A percentile compares a stretch with the other conserved stretches of the same genome.
phyloP scores from a whole-genome alignment of 1,140 invertebrate genomes.

The Laupala kohalensis region DNA sequence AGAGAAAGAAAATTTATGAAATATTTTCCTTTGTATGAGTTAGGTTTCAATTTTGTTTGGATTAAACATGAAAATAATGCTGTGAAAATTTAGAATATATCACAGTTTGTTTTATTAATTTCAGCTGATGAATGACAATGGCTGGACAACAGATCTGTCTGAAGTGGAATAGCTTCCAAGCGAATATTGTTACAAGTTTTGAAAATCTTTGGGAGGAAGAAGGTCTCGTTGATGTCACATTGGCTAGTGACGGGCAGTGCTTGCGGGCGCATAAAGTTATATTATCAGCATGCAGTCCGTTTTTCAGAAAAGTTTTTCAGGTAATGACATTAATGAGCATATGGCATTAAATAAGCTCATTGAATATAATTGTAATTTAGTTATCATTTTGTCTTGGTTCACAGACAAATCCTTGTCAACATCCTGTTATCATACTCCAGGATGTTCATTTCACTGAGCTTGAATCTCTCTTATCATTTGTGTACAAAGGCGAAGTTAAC shows the following conservation, averaged over 20 bases:
- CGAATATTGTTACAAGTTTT: constrained; percentile 45
- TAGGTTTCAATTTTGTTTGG: too few relatives aligned
- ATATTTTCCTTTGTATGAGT: too few relatives aligned
- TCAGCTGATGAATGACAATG: constrained; percentile 22
- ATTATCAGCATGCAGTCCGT: constrained; percentile 54
- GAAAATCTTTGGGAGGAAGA: constrained; percentile 49
- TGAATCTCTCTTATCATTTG: constrained; percentile 43
- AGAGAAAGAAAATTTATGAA: too few relatives aligned
- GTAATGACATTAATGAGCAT: constrained; percentile 23
- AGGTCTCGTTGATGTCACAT: constrained; percentile 52
- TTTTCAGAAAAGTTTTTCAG: constrained; percentile 53
- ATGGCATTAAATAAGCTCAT: neutral
- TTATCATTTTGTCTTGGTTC: constrained; percentile 22
- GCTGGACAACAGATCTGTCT: constrained; percentile 43
- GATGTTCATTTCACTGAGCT: constrained; percentile 46
- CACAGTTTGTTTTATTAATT: too few relatives aligned
- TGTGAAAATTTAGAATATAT: too few relatives aligned
- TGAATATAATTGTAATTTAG: neutral
- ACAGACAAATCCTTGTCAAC: constrained; percentile 48
- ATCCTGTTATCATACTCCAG: constrained; percentile 53
- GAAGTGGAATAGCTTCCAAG: constrained; percentile 52
- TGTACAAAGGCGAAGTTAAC: constrained; percentile 54
- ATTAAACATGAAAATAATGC: too few relatives aligned
- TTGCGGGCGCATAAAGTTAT: constrained; percentile 59
- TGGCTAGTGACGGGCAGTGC: constrained; percentile 51